Base-by-base conservation (phyloP, 2,888 invertebrate species). In the Apamea sordens region DNA sequence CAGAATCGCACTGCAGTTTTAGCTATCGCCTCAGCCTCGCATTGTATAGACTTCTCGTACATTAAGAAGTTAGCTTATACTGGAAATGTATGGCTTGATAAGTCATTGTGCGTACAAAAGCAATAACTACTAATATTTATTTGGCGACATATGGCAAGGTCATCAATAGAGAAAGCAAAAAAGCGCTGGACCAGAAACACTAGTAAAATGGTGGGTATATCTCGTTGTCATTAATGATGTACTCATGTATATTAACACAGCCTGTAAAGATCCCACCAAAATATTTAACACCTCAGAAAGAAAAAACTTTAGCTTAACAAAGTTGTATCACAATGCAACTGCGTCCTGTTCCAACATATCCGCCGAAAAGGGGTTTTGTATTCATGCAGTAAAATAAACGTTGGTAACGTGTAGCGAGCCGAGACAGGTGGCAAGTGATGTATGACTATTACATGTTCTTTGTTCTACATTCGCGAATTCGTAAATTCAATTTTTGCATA, bases 391-490 rank as follows among this genome's bases (percentile, higher is more conserved):
- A 86, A 80, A 86, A 88, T 84, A 87, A 86, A 86, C 85, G 83
- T 77, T 88, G 64, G 73, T 73, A 71, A 77, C 75, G 76, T 74
- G 77, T 63, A 78, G 56, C 75, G 76, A 84, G 79, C 80, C 82
- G 73, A 91, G 92, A 91, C 93, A 93, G 92, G 92, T 92, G 90
- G 86, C 77, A 86, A 81, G 86, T 94, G 93, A 94, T 92, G 88
- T 91, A 93, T 90, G 89, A 89, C 83, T 87, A 85, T 88, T 90
- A 90, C 90, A 89, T 86, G 91, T 89, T 90, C 92, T 90, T 89
- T 90, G 91, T 91, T 89, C 87, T 80, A 79, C 76, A 84, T 80
- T 80, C 70, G 65, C 70, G 80, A 87, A 86, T 87, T 84, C 82
- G 84, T 79, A 83, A 88, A 89, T 90, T 90, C 82, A 85, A 89